Base-by-base conservation (phyloP, 2,888 invertebrate species). In the Salpingus planirostris region DNA sequence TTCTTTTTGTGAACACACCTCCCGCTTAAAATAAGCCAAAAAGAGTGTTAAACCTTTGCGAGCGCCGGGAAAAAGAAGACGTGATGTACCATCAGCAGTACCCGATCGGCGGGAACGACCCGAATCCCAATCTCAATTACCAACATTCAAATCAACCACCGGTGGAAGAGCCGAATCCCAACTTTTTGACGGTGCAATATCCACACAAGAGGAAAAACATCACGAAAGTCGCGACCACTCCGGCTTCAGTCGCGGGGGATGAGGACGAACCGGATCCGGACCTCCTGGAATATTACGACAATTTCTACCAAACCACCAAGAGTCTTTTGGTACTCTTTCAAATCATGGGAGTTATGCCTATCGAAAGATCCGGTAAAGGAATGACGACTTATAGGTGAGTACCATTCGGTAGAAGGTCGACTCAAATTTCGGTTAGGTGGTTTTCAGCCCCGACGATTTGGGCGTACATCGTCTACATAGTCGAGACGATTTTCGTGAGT, bases 291-390 rank as follows among this genome's bases (percentile, higher is more conserved):
- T 65, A 74, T 36, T 78, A 79, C 35, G 81, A 81, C 53, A 78
- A 74, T 33, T 82, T 81, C 51, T 81, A 81, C 50, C 62, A 74
- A 10, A 80, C 73, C 0, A 82, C 81, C 0, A 80, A 79, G 55
- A 80, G 80, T 48, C 59, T 82, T 24, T 57, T 82, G 40, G 76
- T 78, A 0, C 62, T 82, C 3, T 82, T 82, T 49, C 81, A 82
- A 58, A 76, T 81, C 23, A 81, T 79, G 80, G 81, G 81, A 2
- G 68, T 81, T 0, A 81, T 81, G 81, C 81, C 81, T 1, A 78
- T 82, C 23, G 78, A 79, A 68, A 68, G 80, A 24, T 75, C 75
- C 26, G 69, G 74, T 2, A 68, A 65, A 47, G 64, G 76, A 66
- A 61, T 53, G 29, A 64, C 23, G 10, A 23, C 23, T 23, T 23